Conservation (phyloP, 2,113 vertebrate genomes). For the Tetraodon nigroviridis region DNA sequence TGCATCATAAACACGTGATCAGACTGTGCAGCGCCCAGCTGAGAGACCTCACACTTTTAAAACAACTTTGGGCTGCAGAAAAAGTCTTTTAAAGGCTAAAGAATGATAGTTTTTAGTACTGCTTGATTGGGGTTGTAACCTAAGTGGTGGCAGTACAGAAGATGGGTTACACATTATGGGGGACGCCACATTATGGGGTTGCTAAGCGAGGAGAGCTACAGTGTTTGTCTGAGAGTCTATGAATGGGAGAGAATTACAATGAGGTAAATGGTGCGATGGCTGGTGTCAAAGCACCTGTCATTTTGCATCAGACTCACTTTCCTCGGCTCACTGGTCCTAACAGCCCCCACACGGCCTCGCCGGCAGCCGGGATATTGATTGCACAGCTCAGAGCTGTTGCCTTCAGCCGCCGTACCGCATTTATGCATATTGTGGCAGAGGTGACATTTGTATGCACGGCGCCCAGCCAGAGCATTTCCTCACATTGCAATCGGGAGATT, state of each 20-base stretch:
- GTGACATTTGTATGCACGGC: conserved; percentile 13
- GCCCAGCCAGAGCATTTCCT: conserved; percentile 1
- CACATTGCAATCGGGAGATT: conserved; percentile 17
- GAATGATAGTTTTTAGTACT: no score
- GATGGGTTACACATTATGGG: neutral
- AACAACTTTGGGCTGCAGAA: no score
- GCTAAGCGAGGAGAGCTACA: conserved; percentile 19
- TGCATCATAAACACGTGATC: no score
- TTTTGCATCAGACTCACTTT: conserved; percentile 62
- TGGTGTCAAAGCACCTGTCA: conserved; percentile 64
- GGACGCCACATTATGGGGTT: no score
- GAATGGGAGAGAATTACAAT: conserved; percentile 27
- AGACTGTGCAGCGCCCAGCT: no score
- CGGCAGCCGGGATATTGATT: conserved; percentile 48
- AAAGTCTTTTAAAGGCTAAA: no score
- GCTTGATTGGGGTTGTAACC: no score
- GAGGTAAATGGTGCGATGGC: conserved; percentile 38
- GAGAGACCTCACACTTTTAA: no score
- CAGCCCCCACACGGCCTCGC: conserved; percentile 37
- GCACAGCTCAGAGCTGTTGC: conserved; percentile 26
- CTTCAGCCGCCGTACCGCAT: conserved; percentile 27
- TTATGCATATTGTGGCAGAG: conserved; percentile 2
- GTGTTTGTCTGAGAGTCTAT: conserved; percentile 3
- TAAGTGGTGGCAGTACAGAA: no score
- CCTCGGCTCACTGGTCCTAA: conserved; percentile 51